A percentile compares a stretch with the other conserved stretches of the same genome.
These are phyloP conservation scores for Neoseiulus cucumeris DNA, from an alignment of 1,140 invertebrate genomes.

Conservation along the genomic window DNA sequence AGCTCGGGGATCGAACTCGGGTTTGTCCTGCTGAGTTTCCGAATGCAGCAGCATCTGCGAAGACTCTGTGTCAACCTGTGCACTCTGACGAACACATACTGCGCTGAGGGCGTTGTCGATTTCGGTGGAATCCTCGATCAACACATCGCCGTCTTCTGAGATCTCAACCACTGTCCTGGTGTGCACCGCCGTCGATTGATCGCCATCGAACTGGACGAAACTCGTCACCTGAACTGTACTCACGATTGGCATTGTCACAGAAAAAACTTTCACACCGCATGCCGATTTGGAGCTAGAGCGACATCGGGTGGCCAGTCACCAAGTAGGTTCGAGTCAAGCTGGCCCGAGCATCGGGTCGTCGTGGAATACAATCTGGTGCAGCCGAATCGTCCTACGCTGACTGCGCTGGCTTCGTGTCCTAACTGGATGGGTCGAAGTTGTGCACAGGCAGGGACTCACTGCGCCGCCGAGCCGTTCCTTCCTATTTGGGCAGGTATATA, in stretches of 20 bases:
- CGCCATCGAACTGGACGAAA: not conserved
- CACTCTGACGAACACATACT: not conserved
- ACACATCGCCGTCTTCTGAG: not conserved
- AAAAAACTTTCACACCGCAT: too few species aligned
- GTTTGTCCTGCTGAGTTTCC: not conserved
- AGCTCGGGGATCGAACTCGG: not conserved
- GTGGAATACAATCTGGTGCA: too few species aligned
- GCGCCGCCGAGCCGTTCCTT: too few species aligned
- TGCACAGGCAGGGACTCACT: too few species aligned
- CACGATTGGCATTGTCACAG: not conserved
- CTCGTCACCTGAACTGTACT: conserved; percentile 7
- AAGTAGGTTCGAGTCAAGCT: too few species aligned
- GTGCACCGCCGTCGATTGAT: not conserved
- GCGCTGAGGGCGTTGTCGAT: not conserved
- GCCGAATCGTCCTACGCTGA: too few species aligned
- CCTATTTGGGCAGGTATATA: too few species aligned
- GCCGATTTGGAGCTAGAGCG: too few species aligned
- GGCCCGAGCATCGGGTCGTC: too few species aligned
- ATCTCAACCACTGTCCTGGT: conserved; percentile 4
- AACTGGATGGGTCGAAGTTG: too few species aligned
- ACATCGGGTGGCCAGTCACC: too few species aligned
- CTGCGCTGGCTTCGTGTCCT: too few species aligned
- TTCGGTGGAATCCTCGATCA: conserved; percentile 2
- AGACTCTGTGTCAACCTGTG: not conserved
- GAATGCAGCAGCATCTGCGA: conserved; percentile 7